Percentiles rank a stretch among this genome's conserved stretches.
These are phyloP conservation scores for Myxocyprinus asiaticus DNA, from an alignment of 2,113 vertebrate species.

Conservation along the genomic window DNA sequence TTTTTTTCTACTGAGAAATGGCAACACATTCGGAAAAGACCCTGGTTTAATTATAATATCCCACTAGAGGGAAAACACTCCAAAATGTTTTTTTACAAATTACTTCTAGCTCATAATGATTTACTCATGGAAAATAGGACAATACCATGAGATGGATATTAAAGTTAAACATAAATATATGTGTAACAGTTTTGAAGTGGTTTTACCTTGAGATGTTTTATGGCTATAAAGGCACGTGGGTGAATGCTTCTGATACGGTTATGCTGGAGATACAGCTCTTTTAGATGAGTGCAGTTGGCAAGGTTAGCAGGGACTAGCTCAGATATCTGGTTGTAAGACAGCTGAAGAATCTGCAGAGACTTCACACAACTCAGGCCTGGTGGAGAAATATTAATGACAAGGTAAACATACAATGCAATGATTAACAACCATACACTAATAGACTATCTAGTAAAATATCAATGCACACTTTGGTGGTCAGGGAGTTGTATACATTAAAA, in stretches of 20 bases:
- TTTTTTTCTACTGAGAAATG: no score
- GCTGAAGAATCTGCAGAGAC: conserved; percentile 74
- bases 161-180: neutral
- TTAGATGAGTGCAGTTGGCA: conserved; percentile 72
- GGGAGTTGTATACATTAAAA: no score
- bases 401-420: neutral
- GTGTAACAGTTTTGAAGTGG: conserved; percentile 23
- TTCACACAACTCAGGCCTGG: conserved; percentile 64
- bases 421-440: neutral
- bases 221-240: conserved; percentile 75
- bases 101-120: no score
- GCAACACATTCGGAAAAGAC: no score
- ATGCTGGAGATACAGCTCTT: conserved; percentile 76
- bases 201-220: conserved; percentile 79
- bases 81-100: neutral
- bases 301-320: conserved; percentile 70
- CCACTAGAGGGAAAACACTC: neutral
- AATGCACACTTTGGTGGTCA: no score
- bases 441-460: conserved; percentile 3
- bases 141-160: no score
- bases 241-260: conserved; percentile 81
- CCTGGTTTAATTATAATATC: neutral
- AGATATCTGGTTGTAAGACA: conserved; percentile 82
- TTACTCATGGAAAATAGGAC: neutral
- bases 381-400: neutral